Percentiles rank a stretch among this genome's conserved stretches.
Conservation (phyloP, 2,113 vertebrate species). For the Apodemus speciosus region DNA sequence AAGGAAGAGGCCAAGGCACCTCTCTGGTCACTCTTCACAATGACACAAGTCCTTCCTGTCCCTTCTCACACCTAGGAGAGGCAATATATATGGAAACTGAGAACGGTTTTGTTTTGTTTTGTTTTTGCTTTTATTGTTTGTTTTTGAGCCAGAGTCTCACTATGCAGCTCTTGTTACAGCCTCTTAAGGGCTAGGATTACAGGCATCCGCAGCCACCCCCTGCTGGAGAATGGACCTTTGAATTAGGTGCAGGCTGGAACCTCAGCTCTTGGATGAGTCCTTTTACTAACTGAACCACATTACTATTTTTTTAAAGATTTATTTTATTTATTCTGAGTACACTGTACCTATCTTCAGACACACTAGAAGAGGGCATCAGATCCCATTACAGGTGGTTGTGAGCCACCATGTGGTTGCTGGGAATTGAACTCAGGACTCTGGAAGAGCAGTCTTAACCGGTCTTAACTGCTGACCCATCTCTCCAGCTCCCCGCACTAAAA, state of each 20-base stretch:
- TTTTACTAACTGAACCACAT: constrained; percentile 40
- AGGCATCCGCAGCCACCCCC: neutral
- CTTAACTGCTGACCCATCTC: too few species aligned
- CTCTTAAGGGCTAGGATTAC: neutral
- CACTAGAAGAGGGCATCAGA: too few species aligned
- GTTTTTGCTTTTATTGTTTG: neutral
- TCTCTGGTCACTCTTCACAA: constrained; percentile 16
- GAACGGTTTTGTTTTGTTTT: neutral
- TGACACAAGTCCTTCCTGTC: neutral
- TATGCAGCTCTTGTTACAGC: neutral
- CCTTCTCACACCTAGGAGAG: constrained; percentile 30
- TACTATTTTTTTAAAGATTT: too few species aligned
- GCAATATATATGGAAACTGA: neutral
- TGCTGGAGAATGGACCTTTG: constrained; percentile 34
- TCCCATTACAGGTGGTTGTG: too few species aligned
- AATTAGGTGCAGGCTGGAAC: constrained; percentile 48
- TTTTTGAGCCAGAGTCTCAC: neutral
- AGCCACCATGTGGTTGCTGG: too few species aligned
- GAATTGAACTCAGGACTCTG: too few species aligned
- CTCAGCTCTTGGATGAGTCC: constrained; percentile 42
- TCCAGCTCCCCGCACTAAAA: neutral
- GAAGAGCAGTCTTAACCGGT: too few species aligned
- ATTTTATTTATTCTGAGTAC: too few species aligned
- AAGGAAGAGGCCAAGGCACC: neutral
- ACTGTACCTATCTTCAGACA: too few species aligned